Base-by-base conservation (phyloP, 1,140 invertebrate genomes). In the Cryptotermes secundus region DNA sequence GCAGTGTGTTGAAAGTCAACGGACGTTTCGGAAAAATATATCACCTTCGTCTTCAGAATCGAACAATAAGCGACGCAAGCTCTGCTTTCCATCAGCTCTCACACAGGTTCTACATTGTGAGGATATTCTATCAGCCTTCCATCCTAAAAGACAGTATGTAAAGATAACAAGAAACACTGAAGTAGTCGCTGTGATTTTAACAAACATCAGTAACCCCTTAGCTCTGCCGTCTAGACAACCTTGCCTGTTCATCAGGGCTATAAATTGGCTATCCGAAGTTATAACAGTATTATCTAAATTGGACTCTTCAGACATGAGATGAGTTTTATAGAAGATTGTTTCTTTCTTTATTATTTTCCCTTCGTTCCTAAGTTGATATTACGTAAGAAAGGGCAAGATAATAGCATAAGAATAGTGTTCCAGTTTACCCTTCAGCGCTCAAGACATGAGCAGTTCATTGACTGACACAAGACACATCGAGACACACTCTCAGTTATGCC, bases 201-300 rank as follows among this genome's bases (percentile, higher is more conserved):
- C 19, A 22, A 19, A 49, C 45, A 19, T 49, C 16, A 72, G n/a
- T 26, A 72, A 72, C 59, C 59, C 31, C 59, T 72, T 31, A 72
- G 16, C 59, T 31, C 59, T 31, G 26, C 59, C 59, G 4, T 72
- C 59, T 72, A 26, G n/a, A 72, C 59, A 14, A 4, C 59, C 59
- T 72, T 72, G 59, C n/a, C 59, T 72, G 59, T 72, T n/a, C 26
- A 16, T 72, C 59, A n/a, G 26, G n/a, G 59, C 59, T 31, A 72
- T 31, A 72, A 72, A 72, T 72, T 72, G 59, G 59, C 59, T 72
- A 72, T 72, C 59, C 59, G n/a, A 72, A 72, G 26, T 72, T 72
- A 72, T 72, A 72, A 72, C 59, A 72, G 59, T 31, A 72, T 72
- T 72, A 72, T 72, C 26, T 72, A 72, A 72, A 72, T 72, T 72